Conservation (phyloP, 35 echinoderm and acorn worm genomes). For the Antedon bifida region DNA sequence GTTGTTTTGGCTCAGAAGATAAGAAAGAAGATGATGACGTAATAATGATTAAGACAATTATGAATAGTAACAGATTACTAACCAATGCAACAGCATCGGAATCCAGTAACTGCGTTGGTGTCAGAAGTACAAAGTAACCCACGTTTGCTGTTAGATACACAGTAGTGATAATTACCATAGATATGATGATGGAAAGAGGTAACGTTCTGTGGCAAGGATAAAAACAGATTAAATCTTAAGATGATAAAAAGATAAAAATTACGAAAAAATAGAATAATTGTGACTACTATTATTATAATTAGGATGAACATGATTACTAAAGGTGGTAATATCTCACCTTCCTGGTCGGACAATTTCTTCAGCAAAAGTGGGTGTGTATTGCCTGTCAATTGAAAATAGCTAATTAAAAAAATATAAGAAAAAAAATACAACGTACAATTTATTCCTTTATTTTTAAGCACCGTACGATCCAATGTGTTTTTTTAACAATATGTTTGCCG, state of each 20-base stretch:
- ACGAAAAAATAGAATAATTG: background rate
- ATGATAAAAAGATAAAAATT: background rate
- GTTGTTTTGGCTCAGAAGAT: background rate
- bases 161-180: background rate
- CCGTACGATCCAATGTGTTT: no score
- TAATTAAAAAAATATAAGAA: no score
- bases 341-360: background rate
- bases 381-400: background rate
- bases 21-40: background rate
- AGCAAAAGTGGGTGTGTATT: background rate
- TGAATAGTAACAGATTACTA: no score
- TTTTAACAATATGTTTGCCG: no score
- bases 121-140: background rate
- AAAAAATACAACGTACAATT: no score
- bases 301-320: no score
- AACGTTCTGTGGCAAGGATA: conserved; percentile 1
- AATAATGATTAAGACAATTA: no score
- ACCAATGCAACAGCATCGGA: conserved; percentile 4
- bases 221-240: background rate
- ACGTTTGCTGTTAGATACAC: conserved; percentile 2
- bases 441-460: no score
- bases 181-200: conserved; percentile 5
- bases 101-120: background rate
- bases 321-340: background rate
- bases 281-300: no score